Base-by-base conservation (phyloP, 2,888 invertebrate genomes). In the Spodoptera littoralis region DNA sequence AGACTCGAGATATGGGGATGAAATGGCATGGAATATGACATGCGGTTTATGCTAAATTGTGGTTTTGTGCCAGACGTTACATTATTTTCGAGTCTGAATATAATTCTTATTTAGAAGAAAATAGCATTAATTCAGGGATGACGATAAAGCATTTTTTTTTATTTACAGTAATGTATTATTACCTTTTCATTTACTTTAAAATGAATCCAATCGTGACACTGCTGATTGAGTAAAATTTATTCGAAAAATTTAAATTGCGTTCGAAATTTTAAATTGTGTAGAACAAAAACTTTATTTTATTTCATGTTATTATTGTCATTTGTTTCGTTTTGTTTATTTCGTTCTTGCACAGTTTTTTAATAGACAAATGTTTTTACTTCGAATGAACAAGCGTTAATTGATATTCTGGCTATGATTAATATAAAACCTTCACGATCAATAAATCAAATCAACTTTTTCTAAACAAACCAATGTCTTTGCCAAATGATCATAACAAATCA, bases 141-240 rank as follows among this genome's bases (percentile, higher is more conserved):
- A 36, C 1, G 30, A 36, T 9, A 36, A 9, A 36, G 36, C 1
- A 0, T 54, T 18, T 41, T 51, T 49, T 45, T 47, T 44, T 22
- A 12, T 41, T n/a, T 18, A 18, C 12, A 11, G 11, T 44, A 12
- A 47, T 53, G 60, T 65, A 13, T 18, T 52, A 27, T 27, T 41
- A 51, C n/a, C 67, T 44, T 48, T 65, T 36, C 9, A 73, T 60
- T 68, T 52, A 48, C 36, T 47, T 57, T 22, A 66, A 76, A 75
- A 73, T 78, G 60, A 76, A 76, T 78, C 30, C 65, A 65, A 80
- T 67, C 66, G 64, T 63, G 48, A 22, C 36, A 27, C 27, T 4
- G 56, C 55, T 68, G 74, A 82, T 81, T 77, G 66, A 53, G 56
- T 71, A 57, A 76, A 79, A 73, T 75, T 65, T 61, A n/a, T n/a